Percentiles rank a stretch among this genome's conserved stretches.
These are phyloP conservation scores for Ptychoptera contaminata DNA, from an alignment of 2,888 invertebrate genomes.

Conservation along the genomic window DNA sequence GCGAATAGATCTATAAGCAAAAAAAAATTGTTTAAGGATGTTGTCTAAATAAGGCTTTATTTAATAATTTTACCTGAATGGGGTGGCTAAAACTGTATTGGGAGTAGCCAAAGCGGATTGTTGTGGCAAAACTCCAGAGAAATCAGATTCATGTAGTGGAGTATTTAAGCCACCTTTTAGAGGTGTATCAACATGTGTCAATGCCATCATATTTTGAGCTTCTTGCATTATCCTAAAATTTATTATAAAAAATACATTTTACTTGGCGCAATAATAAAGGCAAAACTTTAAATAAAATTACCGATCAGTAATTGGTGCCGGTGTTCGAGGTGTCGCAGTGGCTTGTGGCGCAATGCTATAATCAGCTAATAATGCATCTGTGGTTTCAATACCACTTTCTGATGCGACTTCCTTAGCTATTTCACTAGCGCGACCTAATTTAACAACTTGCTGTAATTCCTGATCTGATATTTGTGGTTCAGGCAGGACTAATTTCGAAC, in stretches of 20 bases:
- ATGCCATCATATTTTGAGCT: constrained; percentile 96
- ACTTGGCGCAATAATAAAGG: background rate
- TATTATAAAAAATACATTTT: background rate
- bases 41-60: constrained; percentile 13
- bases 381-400: constrained; percentile 59
- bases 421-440: constrained; percentile 80
- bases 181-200: constrained; percentile 95
- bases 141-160: constrained; percentile 78
- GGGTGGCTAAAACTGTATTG: constrained; percentile 80
- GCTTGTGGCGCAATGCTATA: constrained; percentile 67
- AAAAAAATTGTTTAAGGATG: background rate
- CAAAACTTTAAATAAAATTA: constrained; percentile 31
- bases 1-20: constrained; percentile 38
- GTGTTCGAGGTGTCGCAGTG: constrained; percentile 68
- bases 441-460: constrained; percentile 81
- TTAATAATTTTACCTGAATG: constrained; percentile 42
- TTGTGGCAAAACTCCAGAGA: constrained; percentile 67
- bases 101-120: constrained; percentile 61
- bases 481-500: constrained; percentile 91
- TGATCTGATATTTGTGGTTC: constrained; percentile 92
- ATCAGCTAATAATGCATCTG: constrained; percentile 78
- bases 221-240: constrained; percentile 62
- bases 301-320: constrained; percentile 67
- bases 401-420: constrained; percentile 76
- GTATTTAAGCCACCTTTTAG: constrained; percentile 93